Evolutionary conservation across 2,888 invertebrate species (phyloP).

Genomic region (Cacoxenus indagator): DNA sequence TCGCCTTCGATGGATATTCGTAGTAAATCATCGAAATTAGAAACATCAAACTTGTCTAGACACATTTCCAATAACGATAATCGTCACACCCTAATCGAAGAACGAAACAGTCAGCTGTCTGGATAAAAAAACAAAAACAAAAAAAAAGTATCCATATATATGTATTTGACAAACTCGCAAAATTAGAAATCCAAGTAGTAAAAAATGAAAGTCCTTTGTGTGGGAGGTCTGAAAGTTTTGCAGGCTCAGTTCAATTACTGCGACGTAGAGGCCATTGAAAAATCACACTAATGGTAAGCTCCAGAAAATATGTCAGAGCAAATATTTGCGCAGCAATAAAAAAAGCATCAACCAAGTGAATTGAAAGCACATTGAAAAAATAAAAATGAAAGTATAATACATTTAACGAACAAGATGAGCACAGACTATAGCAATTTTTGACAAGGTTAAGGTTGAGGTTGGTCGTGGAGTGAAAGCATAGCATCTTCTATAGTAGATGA

Average conservation of each 20-base stretch:
- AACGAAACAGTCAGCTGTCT: too few relatives aligned
- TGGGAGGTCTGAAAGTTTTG: neutral
- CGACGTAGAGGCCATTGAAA: neutral
- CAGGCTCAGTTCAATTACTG: neutral
- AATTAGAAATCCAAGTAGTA: neutral
- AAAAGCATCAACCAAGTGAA: neutral
- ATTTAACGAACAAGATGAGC: neutral
- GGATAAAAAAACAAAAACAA: neutral
- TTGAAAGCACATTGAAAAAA: too few relatives aligned
- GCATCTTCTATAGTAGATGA: too few relatives aligned
- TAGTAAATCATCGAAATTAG: neutral
- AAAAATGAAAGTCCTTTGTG: neutral
- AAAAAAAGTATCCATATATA: neutral
- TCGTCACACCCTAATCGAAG: neutral
- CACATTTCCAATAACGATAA: constrained; percentile 2
- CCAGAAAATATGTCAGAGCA: neutral
- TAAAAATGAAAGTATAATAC: neutral
- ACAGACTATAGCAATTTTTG: neutral
- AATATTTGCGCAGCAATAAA: constrained; percentile 4
- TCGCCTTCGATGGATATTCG: neutral
- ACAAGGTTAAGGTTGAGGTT: neutral
- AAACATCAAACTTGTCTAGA: constrained; percentile 4
- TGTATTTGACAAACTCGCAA: neutral
- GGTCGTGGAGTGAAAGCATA: too few relatives aligned
- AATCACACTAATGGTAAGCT: neutral